Evolutionary conservation across 2,888 invertebrate species (phyloP).

Genomic region (Caenorhabditis angaria): DNA sequence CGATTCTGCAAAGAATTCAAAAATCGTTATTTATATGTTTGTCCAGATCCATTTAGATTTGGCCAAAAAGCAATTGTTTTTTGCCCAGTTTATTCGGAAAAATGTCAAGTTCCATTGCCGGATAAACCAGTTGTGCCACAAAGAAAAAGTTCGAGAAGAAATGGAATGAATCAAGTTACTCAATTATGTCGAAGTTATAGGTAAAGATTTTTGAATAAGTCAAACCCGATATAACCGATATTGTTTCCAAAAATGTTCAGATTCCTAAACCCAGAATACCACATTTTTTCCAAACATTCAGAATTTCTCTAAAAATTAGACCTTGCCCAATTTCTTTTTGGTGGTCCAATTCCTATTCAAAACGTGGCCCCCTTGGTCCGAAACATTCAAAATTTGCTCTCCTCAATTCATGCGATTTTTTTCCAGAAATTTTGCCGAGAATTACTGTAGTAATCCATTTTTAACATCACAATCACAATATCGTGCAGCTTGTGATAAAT

Average conservation of each 20-base stretch:
- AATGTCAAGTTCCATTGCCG: constrained; percentile 64
- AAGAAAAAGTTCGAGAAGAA: constrained; percentile 37
- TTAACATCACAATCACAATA: constrained; percentile 58
- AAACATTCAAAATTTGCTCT: too few species aligned
- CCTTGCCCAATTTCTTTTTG: too few species aligned
- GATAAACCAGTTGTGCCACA: constrained; percentile 66
- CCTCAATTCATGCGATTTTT: neutral
- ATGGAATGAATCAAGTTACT: constrained; percentile 33
- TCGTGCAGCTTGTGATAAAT: constrained; percentile 65
- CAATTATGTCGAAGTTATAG: constrained; percentile 51
- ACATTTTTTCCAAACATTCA: too few species aligned
- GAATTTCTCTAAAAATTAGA: too few species aligned
- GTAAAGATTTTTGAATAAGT: constrained; percentile 10
- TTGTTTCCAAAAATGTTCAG: too few species aligned
- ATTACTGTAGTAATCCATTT: constrained; percentile 64
- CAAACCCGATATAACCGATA: neutral
- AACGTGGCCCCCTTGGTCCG: too few species aligned
- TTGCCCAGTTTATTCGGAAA: constrained; percentile 68
- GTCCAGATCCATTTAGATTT: constrained; percentile 66
- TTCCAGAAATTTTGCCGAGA: constrained; percentile 54
- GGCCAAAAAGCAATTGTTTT: constrained; percentile 67
- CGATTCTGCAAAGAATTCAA: constrained; percentile 67
- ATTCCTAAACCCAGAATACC: too few species aligned
- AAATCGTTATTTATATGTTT: constrained; percentile 68
- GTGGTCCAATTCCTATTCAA: too few species aligned